Evolutionary conservation across 1,140 invertebrate species (phyloP), one percentile per base, ranked within the genome.

Genomic region (Seison nebaliae): DNA sequence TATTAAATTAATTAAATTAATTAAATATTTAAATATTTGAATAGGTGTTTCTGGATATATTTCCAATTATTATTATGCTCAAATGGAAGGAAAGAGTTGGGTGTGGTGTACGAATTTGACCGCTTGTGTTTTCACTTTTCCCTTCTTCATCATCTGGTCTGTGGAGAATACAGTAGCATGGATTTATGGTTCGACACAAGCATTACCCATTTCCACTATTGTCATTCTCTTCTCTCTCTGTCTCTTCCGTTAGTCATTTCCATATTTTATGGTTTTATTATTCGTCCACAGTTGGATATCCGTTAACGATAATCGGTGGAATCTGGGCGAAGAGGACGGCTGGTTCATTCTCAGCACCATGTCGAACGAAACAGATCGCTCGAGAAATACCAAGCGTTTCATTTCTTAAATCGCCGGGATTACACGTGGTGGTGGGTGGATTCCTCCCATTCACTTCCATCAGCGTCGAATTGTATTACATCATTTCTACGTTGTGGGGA

Each of bases 361-460:
- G 63, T 44, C 49, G 63, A 26, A 61, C 62, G 1, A 65, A 65
- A 44, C 64, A 65, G 39, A 64, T 65, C 40, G 39, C 60, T 2
- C 46, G 64, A 12, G 63, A 66, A 47, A 63, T 66, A 26, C 64
- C 64, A 5, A 26, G 45, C 9, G 53, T 62, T 9, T 56, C 59
- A 4, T 62, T 58, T 60, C 65, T 64, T 43, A 51, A 58, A 35
- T 60, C 59, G 9, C 46, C 52, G 6, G 46, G 56, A 24, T 55
- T 59, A 14, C 61, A 65, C 44, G 63, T 59, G 44, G 30, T 62
- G 8, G 54, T 66, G 26, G 63, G 63, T 20, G 64, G 64, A 28
- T 65, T 66, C 44, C 45, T 66, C 28, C 62, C 64, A 8, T 66
- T 66, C 45, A 65, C 63, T 53, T 62, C 64, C 17, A 64, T 66